phyloP scores from a whole-genome alignment of 2,888 invertebrate genomes.

The Cheilosia pagana region DNA sequence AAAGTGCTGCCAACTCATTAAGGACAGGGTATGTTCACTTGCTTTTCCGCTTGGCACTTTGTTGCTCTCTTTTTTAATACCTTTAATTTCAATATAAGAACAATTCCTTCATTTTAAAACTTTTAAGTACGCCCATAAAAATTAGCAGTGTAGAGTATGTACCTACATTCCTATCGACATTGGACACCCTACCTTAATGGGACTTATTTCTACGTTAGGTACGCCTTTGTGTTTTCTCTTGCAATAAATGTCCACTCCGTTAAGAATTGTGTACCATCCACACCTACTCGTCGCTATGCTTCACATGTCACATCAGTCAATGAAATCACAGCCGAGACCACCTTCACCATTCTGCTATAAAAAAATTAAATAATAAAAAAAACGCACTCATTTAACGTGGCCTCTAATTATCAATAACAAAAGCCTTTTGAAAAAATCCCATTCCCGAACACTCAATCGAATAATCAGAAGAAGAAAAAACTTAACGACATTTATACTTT shows the following conservation, averaged over 20 bases:
- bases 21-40: too few species aligned
- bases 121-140: too few species aligned
- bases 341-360: not conserved
- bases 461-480: conserved; percentile 32
- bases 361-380: not conserved
- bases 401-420: conserved; percentile 54
- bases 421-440: conserved; percentile 14
- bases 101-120: too few species aligned
- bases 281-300: conserved; percentile 27
- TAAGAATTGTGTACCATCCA: not conserved
- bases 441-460: conserved; percentile 43
- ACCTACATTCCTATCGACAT: too few species aligned
- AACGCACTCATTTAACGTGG: conserved; percentile 28
- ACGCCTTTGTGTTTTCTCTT: not conserved
- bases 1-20: too few species aligned
- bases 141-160: too few species aligned
- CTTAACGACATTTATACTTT: conserved; percentile 52
- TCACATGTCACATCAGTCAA: conserved; percentile 1
- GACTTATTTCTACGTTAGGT: too few species aligned
- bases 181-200: too few species aligned
- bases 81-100: too few species aligned
- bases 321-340: conserved; percentile 4
- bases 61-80: too few species aligned
- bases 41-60: too few species aligned
- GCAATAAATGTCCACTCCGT: not conserved